Evolutionary conservation across 2,888 invertebrate species (phyloP).

Genomic region (Herminia tarsipennalis): DNA sequence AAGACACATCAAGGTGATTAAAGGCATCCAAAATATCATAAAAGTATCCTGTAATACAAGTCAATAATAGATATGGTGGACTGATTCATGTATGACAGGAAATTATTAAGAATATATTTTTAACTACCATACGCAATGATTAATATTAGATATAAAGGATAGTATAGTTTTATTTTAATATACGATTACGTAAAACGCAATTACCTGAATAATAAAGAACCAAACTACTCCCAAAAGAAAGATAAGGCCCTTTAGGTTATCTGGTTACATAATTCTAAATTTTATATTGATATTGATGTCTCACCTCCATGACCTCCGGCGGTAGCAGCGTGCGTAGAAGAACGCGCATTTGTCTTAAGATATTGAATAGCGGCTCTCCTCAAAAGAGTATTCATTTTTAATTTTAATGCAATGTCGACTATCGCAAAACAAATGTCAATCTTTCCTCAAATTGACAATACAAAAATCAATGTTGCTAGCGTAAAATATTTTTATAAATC

Average conservation of each 20-base stretch:
- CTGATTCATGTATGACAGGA: too few relatives aligned
- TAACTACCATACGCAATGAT: too few relatives aligned
- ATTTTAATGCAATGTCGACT: background rate
- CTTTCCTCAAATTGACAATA: conserved; percentile 1
- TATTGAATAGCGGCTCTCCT: conserved; percentile 75
- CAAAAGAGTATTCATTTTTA: conserved; percentile 79
- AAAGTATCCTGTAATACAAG: too few relatives aligned
- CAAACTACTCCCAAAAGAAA: conserved; percentile 9
- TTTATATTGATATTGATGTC: conserved; percentile 27
- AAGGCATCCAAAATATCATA: too few relatives aligned
- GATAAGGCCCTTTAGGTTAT: conserved; percentile 71
- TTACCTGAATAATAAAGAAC: background rate
- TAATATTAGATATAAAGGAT: too few relatives aligned
- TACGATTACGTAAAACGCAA: background rate
- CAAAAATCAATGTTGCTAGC: conserved; percentile 4
- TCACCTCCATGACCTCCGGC: conserved; percentile 81
- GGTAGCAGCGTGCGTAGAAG: conserved; percentile 70
- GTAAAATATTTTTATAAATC: background rate
- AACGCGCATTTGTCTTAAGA: conserved; percentile 75
- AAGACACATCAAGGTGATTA: too few relatives aligned
- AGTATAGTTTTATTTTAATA: too few relatives aligned
- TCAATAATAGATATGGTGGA: too few relatives aligned
- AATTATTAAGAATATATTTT: too few relatives aligned
- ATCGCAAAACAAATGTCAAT: conserved; percentile 16
- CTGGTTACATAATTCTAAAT: conserved; percentile 76